Base-by-base conservation (phyloP, 2,797 vertebrate species). In the Sebastes iracundus region DNA sequence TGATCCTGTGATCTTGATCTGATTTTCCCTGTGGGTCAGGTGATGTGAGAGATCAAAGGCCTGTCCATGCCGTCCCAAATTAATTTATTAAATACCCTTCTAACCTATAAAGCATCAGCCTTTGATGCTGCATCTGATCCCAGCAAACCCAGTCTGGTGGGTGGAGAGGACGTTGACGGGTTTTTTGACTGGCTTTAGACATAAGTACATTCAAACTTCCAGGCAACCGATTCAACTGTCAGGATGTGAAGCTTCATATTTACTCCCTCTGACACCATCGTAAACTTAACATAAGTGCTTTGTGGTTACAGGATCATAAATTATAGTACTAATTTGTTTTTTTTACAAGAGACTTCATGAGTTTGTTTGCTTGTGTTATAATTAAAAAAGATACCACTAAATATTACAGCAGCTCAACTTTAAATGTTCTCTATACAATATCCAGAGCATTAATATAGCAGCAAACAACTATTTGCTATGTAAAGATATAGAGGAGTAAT, bases 1-100 rank as follows among this genome's bases (percentile, higher is more conserved):
- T 14, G 65, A 53, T 88, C 79, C 63, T 84, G 80, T 87, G 89
- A 91, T 83, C 22, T 75, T 85, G 72, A 90, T 91, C 55, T 63
- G 82, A 86, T 83, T 89, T 84, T 67, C 78, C 65, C 28, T 7
- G 33, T 11, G 11, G 22, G 70, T 90, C 85, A 86, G 77, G 66
- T 69, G 71, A 82, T 75, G 59, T 56, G 20, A 76, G 52, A 35
- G 14, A 65, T 55, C 58, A 32, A 1, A 32, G 35, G 33, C 30
- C 18, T 20, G 46, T 49, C 33, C 6, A 1, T 33, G 25, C 65
- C 3, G 18, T 46, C 53, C 23, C n/a, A 56, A 18, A 59, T 76
- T 35, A 6, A 72, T 72, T 61, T 33, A 71, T 79, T 59, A 63
- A 83, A 60, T 35, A n/a, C 3, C n/a, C 16, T 53, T 25, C 12